A percentile compares a stretch with the other conserved stretches of the same genome.
phyloP scores from a whole-genome alignment of 2,113 vertebrate genomes.

The Pan troglodytes region DNA sequence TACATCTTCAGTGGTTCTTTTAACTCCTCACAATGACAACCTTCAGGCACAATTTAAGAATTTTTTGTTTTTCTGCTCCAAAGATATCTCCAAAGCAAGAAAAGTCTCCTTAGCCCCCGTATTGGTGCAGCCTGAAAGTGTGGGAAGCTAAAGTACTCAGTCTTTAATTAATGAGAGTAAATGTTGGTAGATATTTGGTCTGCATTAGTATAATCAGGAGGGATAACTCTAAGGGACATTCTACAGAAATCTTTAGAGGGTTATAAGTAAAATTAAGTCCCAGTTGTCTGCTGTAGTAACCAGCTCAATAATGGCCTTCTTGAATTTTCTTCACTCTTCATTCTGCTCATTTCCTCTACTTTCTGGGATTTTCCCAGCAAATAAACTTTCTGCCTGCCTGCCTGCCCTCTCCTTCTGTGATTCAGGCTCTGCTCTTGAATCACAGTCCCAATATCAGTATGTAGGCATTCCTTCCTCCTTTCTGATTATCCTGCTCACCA shows the following conservation, averaged over 20 bases:
- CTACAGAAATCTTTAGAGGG: neutral
- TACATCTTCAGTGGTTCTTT: neutral
- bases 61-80: neutral
- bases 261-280: neutral
- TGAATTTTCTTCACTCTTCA: neutral
- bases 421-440: neutral
- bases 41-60: neutral
- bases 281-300: neutral
- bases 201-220: neutral
- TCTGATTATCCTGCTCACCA: neutral
- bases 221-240: neutral
- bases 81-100: neutral
- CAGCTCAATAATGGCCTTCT: neutral
- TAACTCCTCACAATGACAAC: neutral
- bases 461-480: neutral
- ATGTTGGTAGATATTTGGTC: neutral
- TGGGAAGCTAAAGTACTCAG: neutral
- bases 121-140: neutral
- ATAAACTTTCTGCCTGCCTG: neutral
- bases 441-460: neutral
- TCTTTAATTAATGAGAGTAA: neutral
- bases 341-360: neutral
- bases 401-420: neutral
- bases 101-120: neutral
- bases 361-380: neutral